phyloP scores from a whole-genome alignment of 2,113 vertebrate species.

The Centropristis striata region DNA sequence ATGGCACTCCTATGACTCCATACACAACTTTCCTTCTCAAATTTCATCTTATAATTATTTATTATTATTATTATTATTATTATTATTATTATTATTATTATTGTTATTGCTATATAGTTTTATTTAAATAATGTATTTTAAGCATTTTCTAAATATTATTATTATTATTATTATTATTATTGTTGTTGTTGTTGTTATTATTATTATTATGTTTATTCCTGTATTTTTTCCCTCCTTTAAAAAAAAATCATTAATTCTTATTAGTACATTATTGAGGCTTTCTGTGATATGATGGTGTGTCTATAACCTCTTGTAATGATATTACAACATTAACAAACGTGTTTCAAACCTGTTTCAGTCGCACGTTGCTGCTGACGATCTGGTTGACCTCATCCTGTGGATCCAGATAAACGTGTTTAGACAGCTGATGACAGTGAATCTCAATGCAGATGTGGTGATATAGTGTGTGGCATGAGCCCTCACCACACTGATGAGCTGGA shows the following conservation, averaged over 20 bases:
- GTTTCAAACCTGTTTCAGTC: constrained; percentile 90
- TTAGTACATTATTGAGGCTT: neutral
- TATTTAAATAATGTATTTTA: too few species aligned
- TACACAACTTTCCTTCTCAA: too few species aligned
- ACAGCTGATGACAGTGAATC: constrained; percentile 33
- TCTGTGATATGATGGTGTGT: neutral
- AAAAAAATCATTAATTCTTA: too few species aligned
- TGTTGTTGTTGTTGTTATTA: too few species aligned
- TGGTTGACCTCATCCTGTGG: constrained; percentile 96
- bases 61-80: too few species aligned
- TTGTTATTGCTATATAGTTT: too few species aligned
- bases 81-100: too few species aligned
- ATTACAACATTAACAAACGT: constrained; percentile 2
- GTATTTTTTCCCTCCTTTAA: neutral
- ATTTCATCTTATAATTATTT: too few species aligned
- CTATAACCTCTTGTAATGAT: neutral
- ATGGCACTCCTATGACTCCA: too few species aligned
- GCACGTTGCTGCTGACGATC: constrained; percentile 94
- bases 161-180: too few species aligned
- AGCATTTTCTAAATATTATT: too few species aligned
- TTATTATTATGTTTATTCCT: too few species aligned
- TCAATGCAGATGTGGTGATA: neutral
- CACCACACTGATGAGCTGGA: constrained; percentile 98
- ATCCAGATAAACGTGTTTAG: constrained; percentile 39
- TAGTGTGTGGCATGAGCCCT: constrained; percentile 3